Conservation (phyloP, 2,888 invertebrate species). For the Lordiphosa fenestrarum region DNA sequence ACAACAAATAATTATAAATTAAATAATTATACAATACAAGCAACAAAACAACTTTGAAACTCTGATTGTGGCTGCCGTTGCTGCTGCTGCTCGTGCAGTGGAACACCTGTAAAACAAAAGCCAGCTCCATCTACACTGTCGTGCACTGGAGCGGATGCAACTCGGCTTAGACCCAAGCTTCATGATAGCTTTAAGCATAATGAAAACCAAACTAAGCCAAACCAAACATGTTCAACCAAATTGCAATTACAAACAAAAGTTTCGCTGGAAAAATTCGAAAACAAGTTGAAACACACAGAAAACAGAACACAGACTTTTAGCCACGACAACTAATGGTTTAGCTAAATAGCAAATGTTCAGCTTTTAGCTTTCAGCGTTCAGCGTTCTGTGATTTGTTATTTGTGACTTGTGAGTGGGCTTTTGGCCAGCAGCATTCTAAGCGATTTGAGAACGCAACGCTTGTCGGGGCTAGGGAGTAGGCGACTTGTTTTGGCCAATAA, state of each 20-base stretch:
- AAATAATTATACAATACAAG: conserved; percentile 70
- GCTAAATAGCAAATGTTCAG: conserved; percentile 61
- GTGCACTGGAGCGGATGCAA: conserved; percentile 60
- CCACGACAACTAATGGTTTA: conserved; percentile 43
- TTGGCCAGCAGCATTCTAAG: conserved; percentile 56
- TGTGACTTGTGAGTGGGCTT: conserved; percentile 56
- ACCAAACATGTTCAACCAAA: conserved; percentile 50
- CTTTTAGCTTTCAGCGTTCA: conserved; percentile 30
- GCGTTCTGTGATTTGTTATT: conserved; percentile 12
- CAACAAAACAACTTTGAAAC: conserved; percentile 56
- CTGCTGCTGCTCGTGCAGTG: conserved; percentile 57
- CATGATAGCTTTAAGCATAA: conserved; percentile 37
- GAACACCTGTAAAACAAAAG: conserved; percentile 70
- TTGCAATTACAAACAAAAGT: conserved; percentile 48
- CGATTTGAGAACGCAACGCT: conserved; percentile 14
- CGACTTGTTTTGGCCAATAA: conserved; percentile 70
- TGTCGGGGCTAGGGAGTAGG: conserved; percentile 38
- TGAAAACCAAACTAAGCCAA: conserved; percentile 37
- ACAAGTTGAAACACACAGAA: conserved; percentile 44
- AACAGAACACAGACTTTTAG: conserved; percentile 14
- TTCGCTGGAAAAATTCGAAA: conserved; percentile 30
- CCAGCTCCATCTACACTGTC: conserved; percentile 51
- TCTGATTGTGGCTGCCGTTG: conserved; percentile 35
- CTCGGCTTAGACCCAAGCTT: not conserved
- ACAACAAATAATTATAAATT: conserved; percentile 63